Percentiles rank a stretch among this genome's conserved stretches.
These are phyloP conservation scores for Bubo bubo DNA, from an alignment of 2,113 vertebrate species.

Conservation along the genomic window DNA sequence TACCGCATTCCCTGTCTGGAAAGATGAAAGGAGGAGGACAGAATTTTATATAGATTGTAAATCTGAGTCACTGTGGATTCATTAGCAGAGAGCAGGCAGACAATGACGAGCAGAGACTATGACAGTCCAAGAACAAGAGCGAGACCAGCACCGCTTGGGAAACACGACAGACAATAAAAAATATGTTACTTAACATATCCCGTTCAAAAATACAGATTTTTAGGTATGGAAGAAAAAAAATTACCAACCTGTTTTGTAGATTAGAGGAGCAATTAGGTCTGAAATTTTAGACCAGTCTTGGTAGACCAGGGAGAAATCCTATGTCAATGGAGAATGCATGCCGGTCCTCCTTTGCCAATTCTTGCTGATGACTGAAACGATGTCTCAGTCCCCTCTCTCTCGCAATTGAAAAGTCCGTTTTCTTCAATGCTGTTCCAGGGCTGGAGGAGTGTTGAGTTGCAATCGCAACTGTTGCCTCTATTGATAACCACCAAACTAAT, in stretches of 20 bases:
- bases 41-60: neutral
- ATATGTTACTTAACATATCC: neutral
- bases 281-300: constrained; percentile 51
- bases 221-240: neutral
- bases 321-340: constrained; percentile 67
- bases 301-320: constrained; percentile 58
- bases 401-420: constrained; percentile 65
- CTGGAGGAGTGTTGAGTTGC: constrained; percentile 69
- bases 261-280: constrained; percentile 31
- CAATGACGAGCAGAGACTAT: neutral
- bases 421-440: constrained; percentile 22
- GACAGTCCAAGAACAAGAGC: neutral
- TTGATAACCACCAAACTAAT: constrained; percentile 75
- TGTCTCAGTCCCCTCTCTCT: constrained; percentile 57
- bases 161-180: neutral
- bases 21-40: neutral
- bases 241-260: constrained; percentile 76
- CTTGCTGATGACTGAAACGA: constrained; percentile 58
- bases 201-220: neutral
- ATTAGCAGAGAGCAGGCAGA: neutral
- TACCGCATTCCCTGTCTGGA: neutral
- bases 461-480: constrained; percentile 65
- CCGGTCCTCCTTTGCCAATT: constrained; percentile 55
- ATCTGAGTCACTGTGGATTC: neutral
- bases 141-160: neutral